Percentiles rank a stretch among this genome's conserved stretches.
These are phyloP conservation scores for Atrichornis clamosus DNA, from an alignment of 2,113 vertebrate species.

Conservation along the genomic window DNA sequence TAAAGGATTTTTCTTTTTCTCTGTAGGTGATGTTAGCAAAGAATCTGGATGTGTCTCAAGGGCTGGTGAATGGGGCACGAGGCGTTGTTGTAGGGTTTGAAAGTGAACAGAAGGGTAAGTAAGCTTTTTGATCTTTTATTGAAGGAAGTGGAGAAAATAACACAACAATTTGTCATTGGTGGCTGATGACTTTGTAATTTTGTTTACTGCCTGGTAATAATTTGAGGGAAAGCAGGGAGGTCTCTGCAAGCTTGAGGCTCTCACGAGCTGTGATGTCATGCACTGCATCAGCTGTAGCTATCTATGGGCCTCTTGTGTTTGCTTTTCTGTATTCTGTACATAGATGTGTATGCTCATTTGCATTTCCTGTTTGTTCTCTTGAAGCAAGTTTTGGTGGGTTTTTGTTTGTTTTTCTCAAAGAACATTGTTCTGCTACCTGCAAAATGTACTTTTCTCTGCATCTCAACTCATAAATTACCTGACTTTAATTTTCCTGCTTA, in stretches of 20 bases:
- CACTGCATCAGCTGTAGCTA: not conserved
- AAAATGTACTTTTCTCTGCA: not conserved
- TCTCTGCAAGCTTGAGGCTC: not conserved
- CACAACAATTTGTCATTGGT: not conserved
- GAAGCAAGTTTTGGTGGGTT: not conserved
- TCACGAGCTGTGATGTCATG: not conserved
- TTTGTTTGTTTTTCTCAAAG: not conserved
- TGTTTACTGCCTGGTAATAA: not conserved
- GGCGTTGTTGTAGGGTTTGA: conserved; percentile 89
- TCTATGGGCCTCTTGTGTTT: not conserved
- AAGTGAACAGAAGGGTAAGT: conserved; percentile 80
- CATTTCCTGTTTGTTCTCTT: not conserved
- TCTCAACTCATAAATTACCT: not conserved
- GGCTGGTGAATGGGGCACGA: conserved; percentile 93
- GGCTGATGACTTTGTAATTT: not conserved
- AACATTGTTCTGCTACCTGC: not conserved
- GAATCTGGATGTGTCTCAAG: conserved; percentile 87
- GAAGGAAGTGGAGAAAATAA: not conserved
- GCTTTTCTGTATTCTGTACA: not conserved
- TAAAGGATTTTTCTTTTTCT: not conserved
- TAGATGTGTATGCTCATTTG: not conserved
- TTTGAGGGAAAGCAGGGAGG: not conserved
- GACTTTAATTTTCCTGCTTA: not conserved
- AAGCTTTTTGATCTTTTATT: not conserved
- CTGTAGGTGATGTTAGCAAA: conserved; percentile 95